Conservation (phyloP, 2,113 vertebrate genomes). For the Microcebus jonahi region DNA sequence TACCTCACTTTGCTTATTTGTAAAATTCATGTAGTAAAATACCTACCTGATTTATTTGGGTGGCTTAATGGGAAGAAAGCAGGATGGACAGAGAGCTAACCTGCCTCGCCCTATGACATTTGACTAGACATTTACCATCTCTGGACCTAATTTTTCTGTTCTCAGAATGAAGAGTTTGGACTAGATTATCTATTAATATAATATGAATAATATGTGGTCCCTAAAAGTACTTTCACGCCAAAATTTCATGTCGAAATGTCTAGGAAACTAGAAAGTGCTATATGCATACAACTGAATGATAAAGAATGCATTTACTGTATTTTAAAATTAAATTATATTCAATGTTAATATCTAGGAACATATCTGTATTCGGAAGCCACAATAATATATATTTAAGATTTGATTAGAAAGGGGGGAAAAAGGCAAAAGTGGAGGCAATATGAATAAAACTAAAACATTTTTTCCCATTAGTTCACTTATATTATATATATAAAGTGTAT, state of each 20-base stretch:
- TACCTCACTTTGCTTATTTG: not conserved
- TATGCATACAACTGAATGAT: not conserved
- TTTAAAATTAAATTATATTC: slow-evolving; percentile 23
- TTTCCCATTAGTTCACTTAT: not conserved
- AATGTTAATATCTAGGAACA: not conserved
- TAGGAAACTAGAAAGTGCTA: slow-evolving; percentile 7
- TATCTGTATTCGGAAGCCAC: not conserved
- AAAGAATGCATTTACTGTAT: not conserved
- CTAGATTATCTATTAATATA: not conserved
- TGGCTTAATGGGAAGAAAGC: not conserved
- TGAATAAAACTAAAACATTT: not conserved
- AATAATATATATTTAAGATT: not conserved
- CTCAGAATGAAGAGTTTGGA: not conserved
- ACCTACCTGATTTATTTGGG: not conserved
- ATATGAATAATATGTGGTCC: not conserved
- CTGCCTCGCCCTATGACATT: not conserved
- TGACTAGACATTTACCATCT: not conserved
- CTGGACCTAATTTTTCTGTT: not conserved
- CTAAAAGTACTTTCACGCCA: not conserved
- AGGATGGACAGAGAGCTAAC: not conserved
- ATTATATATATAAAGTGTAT: not conserved
- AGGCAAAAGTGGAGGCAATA: not conserved
- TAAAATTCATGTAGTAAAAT: not conserved
- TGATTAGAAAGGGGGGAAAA: not conserved
- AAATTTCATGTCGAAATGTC: not conserved